Evolutionary conservation across 2,888 invertebrate species (phyloP), one percentile per base, ranked within the genome.

Genomic region (Rhagophthalmus giganteus): DNA sequence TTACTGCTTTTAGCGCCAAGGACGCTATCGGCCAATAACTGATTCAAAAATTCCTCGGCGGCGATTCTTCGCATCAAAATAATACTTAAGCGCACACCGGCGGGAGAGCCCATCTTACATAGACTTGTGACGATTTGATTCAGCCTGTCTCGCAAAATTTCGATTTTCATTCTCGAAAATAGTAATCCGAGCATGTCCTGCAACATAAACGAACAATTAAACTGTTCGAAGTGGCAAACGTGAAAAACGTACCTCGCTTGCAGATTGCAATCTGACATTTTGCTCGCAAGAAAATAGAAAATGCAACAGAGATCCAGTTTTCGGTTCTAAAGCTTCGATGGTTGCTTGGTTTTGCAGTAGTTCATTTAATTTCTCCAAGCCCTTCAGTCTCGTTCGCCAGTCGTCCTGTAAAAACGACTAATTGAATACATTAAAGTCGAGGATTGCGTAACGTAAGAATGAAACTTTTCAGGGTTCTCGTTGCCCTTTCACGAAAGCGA

Each of bases 211-310:
- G n/a, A n/a, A n/a, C 11, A 13, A 34, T n/a, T n/a, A 48, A 3
- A 32, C 2, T 32, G 7, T 15, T 14, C 2, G 5, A 14, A 3
- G 7, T 13, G 12, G 2, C 8, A 2, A 8, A 6, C 8, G 13
- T 4, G n/a, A 2, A 32, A 32, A 32, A 14, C 15, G 57, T 59
- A 69, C 70, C 55, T 69, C 68, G 10, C 64, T 62, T 31, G 58
- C 56, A 14, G 54, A 38, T 41, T 67, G 67, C 12, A 70, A 56
- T 26, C 64, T 53, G 7, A 66, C 60, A 59, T 76, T 73, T 49
- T 82, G 79, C 70, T 88, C 87, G 51, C 85, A 82, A 24, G 84
- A 77, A 11, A 88, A 74, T 35, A 83, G 72, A 15, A 85, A 81
- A 59, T 82, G 78, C 46, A 88, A 75, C 53, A 88, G 78, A 15